Conservation (phyloP, 2,888 invertebrate species). For the Dolichomitus sp. region DNA sequence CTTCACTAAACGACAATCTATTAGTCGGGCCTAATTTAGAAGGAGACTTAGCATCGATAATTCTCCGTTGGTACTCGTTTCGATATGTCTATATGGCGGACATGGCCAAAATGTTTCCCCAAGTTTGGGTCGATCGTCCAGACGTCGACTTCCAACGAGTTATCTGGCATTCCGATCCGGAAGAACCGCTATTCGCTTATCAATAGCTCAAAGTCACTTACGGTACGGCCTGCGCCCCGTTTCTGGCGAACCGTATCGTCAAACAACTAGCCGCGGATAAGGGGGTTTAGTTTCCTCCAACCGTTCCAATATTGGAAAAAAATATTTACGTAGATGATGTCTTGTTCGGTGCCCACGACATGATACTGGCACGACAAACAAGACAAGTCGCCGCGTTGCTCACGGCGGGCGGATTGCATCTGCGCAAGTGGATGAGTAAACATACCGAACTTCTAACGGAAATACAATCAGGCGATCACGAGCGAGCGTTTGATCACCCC, state of each 20-base stretch:
- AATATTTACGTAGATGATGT: constrained; percentile 71
- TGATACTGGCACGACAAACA: not conserved
- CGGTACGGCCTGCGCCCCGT: constrained; percentile 68
- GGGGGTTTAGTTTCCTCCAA: constrained; percentile 47
- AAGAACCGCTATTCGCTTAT: constrained; percentile 27
- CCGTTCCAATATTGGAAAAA: constrained; percentile 47
- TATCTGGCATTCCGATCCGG: constrained; percentile 68
- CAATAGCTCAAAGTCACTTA: constrained; percentile 70
- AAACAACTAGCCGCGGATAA: constrained; percentile 60
- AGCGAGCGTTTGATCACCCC: not conserved
- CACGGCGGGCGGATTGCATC: not conserved
- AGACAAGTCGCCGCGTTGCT: not conserved
- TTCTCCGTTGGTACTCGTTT: constrained; percentile 44
- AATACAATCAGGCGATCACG: not conserved
- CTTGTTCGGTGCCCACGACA: constrained; percentile 30
- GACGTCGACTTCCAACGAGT: constrained; percentile 68
- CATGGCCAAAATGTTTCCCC: constrained; percentile 51
- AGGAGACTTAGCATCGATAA: constrained; percentile 29
- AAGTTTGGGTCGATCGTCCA: constrained; percentile 31
- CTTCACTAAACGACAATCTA: no score
- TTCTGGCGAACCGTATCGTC: constrained; percentile 7
- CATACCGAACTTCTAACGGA: not conserved
- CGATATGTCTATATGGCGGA: constrained; percentile 48
- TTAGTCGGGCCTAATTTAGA: constrained; percentile 12
- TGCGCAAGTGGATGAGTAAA: constrained; percentile 3